Evolutionary conservation across 2,888 invertebrate species (phyloP).

Genomic region (Drosophila flavopinicola): DNA sequence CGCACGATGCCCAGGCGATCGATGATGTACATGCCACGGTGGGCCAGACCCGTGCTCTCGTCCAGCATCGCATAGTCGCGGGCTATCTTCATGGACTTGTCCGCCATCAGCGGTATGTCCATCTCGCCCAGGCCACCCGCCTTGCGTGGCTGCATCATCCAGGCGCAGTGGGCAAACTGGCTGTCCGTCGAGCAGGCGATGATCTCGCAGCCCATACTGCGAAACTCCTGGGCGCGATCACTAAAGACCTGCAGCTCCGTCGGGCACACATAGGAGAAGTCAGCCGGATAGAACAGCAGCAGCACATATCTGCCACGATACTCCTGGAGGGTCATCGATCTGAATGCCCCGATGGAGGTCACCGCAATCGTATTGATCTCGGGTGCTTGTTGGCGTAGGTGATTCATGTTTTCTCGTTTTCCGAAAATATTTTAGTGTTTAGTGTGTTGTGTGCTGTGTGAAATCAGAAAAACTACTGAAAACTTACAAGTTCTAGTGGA

Average conservation of each 20-base stretch:
- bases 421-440: neutral
- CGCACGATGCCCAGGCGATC: conserved; percentile 93
- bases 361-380: conserved; percentile 51
- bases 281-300: conserved; percentile 95
- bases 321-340: conserved; percentile 86
- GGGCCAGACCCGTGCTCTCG: conserved; percentile 95
- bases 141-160: conserved; percentile 96
- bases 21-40: conserved; percentile 97
- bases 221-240: conserved; percentile 92
- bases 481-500: neutral
- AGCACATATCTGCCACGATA: conserved; percentile 93
- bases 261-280: conserved; percentile 94
- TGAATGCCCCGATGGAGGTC: conserved; percentile 2
- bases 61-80: conserved; percentile 94
- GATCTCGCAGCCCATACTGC: conserved; percentile 92
- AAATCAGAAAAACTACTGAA: neutral
- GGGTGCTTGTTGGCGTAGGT: conserved; percentile 51
- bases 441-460: neutral
- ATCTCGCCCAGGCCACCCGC: conserved; percentile 96
- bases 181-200: conserved; percentile 97
- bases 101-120: conserved; percentile 96
- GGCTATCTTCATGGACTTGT: conserved; percentile 93
- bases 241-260: conserved; percentile 99
- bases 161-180: conserved; percentile 97
- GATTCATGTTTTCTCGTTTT: conserved; percentile 29